Conservation (phyloP, 2,888 invertebrate genomes). For the Xestoiulus laeticollis region DNA sequence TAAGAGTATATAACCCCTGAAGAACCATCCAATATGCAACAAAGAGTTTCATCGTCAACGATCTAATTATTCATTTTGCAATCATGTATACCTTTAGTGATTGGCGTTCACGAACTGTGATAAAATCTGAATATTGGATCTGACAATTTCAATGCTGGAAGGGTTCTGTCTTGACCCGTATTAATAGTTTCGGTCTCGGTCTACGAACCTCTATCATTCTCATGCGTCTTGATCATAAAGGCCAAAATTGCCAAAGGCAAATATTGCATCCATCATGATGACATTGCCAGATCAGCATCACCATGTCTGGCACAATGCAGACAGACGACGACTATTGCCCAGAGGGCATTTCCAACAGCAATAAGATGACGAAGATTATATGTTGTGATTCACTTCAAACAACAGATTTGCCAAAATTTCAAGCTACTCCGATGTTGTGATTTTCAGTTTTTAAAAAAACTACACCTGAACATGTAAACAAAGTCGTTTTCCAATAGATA, state of each 20-base stretch:
- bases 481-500: neutral
- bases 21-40: too few species aligned
- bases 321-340: neutral
- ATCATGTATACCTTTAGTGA: too few species aligned
- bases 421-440: too few species aligned
- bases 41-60: too few species aligned
- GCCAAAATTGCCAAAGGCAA: neutral
- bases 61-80: too few species aligned
- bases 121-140: neutral
- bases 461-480: neutral
- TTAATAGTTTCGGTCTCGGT: neutral
- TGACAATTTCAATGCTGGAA: neutral
- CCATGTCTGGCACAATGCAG: neutral
- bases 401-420: neutral
- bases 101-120: neutral
- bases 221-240: neutral
- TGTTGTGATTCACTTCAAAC: neutral
- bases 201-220: neutral
- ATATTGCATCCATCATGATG: neutral
- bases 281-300: neutral
- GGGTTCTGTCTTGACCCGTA: neutral
- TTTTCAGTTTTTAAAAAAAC: neutral
- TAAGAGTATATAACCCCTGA: too few species aligned
- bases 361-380: neutral
- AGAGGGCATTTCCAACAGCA: neutral